A percentile compares a stretch with the other conserved stretches of the same genome.
phyloP scores from a whole-genome alignment of 2,888 invertebrate genomes.

The Schrankia costaestrigalis region DNA sequence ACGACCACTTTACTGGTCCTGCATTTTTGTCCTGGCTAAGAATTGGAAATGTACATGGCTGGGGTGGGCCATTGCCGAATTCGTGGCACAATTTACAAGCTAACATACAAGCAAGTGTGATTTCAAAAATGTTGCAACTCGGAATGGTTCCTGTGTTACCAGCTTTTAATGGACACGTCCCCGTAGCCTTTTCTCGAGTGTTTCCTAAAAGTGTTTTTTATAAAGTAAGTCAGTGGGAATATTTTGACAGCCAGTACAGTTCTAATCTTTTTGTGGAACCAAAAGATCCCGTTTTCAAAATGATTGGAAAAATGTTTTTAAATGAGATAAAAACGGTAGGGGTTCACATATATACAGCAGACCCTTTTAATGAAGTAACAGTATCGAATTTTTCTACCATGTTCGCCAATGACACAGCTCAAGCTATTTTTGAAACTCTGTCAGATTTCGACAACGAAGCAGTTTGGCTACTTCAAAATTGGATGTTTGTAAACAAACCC shows the following conservation, averaged over 20 bases:
- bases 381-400: constrained; percentile 81
- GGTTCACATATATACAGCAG: constrained; percentile 90
- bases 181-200: constrained; percentile 85
- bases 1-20: constrained; percentile 92
- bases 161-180: constrained; percentile 95
- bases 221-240: constrained; percentile 86
- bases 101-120: constrained; percentile 85
- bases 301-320: constrained; percentile 87
- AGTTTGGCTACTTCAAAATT: constrained; percentile 94
- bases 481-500: constrained; percentile 88
- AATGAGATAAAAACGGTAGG: constrained; percentile 82
- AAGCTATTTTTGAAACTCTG: constrained; percentile 86
- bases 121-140: constrained; percentile 87
- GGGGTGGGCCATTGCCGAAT: constrained; percentile 90
- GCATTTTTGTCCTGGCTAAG: constrained; percentile 96
- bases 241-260: constrained; percentile 86
- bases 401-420: constrained; percentile 83
- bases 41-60: constrained; percentile 96
- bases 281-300: constrained; percentile 86
- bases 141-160: constrained; percentile 94
- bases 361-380: constrained; percentile 95
- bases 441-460: constrained; percentile 86
- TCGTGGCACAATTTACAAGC: constrained; percentile 87
- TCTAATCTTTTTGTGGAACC: constrained; percentile 91
- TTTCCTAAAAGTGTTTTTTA: constrained; percentile 87